A percentile compares a stretch with the other conserved stretches of the same genome.
These are phyloP conservation scores for Oncorhynchus keta DNA, from an alignment of 2,113 vertebrate species.

Conservation along the genomic window DNA sequence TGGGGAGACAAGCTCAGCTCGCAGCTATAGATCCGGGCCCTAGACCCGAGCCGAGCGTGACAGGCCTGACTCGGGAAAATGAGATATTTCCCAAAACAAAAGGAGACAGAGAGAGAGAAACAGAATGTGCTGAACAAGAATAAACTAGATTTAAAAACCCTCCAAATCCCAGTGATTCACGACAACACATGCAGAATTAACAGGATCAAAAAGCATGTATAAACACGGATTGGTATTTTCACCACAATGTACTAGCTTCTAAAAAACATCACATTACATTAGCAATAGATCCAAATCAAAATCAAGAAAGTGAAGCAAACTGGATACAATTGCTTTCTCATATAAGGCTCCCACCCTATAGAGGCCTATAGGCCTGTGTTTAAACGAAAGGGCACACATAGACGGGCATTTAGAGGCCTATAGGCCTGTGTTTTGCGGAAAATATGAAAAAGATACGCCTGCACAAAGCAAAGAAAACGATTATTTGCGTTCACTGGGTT, in stretches of 20 bases:
- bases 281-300: background rate
- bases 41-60: constrained; percentile 49
- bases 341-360: no score
- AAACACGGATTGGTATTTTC: constrained; percentile 11
- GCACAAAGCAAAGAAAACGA: background rate
- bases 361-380: no score
- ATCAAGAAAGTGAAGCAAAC: background rate
- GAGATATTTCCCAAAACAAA: constrained; percentile 73
- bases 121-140: constrained; percentile 60
- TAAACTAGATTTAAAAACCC: constrained; percentile 58
- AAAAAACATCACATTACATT: background rate
- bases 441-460: no score
- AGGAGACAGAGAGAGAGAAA: constrained; percentile 11
- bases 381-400: no score
- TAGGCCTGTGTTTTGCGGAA: no score
- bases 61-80: constrained; percentile 66
- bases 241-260: background rate
- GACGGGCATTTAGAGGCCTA: no score
- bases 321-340: no score
- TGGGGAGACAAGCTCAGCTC: background rate
- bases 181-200: constrained; percentile 59
- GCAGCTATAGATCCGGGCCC: constrained; percentile 17
- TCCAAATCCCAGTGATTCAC: constrained; percentile 58
- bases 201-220: constrained; percentile 52
- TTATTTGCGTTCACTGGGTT: background rate